Evolutionary conservation across 2,888 invertebrate genomes (phyloP).

Genomic region (Dryocosmus kuriphilus): DNA sequence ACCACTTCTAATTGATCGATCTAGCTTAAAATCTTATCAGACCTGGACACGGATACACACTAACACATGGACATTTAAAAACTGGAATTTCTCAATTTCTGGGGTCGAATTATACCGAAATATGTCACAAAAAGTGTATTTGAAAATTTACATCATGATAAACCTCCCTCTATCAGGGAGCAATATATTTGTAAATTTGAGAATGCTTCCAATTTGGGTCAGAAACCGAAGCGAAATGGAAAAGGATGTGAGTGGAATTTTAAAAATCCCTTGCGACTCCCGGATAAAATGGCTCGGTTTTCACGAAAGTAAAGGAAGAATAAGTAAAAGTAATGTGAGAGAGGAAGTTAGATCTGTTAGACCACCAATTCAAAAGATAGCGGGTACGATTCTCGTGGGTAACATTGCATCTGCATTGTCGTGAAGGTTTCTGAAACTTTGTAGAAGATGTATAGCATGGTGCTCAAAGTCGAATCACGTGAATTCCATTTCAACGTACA

Average conservation of each 20-base stretch:
- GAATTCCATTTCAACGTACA: slow-evolving; percentile 12
- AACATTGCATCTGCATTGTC: slow-evolving; percentile 51
- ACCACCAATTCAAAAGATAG: slow-evolving; percentile 50
- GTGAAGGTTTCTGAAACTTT: slow-evolving; percentile 50
- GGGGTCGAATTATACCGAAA: no score
- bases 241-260: slow-evolving; percentile 19
- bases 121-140: no score
- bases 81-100: no score
- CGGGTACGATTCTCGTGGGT: slow-evolving; percentile 51
- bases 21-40: no score
- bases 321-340: slow-evolving; percentile 48
- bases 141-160: no score
- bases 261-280: slow-evolving; percentile 8
- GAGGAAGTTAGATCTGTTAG: slow-evolving; percentile 49
- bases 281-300: slow-evolving; percentile 2
- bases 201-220: background rate
- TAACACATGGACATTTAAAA: no score
- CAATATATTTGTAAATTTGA: background rate
- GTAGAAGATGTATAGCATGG: slow-evolving; percentile 45
- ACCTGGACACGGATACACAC: no score
- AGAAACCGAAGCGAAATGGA: background rate
- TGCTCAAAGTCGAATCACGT: slow-evolving; percentile 41
- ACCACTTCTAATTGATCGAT: no score
- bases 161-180: no score
- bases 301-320: slow-evolving; percentile 45